Percentiles rank a stretch among this genome's conserved stretches.
Conservation (phyloP, 2,888 invertebrate species). For the Epistrophe grossulariae region DNA sequence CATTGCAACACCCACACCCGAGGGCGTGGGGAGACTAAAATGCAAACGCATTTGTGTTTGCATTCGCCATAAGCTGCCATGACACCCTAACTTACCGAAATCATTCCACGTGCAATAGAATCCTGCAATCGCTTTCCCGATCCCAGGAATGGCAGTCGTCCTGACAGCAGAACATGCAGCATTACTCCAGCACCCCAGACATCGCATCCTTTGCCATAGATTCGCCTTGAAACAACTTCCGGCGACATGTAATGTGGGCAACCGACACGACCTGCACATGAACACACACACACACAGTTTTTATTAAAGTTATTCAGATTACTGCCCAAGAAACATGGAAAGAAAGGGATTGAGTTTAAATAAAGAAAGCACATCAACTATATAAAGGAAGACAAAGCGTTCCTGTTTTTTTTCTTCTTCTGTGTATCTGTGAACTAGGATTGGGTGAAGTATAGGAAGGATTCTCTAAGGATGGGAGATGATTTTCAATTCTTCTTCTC, state of each 20-base stretch:
- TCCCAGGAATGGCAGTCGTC: slow-evolving; percentile 97
- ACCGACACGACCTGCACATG: slow-evolving; percentile 92
- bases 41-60: slow-evolving; percentile 45
- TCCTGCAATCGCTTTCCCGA: slow-evolving; percentile 96
- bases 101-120: slow-evolving; percentile 93
- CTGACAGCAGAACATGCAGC: slow-evolving; percentile 96
- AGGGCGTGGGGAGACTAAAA: background rate
- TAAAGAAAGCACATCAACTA: slow-evolving; percentile 67
- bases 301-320: slow-evolving; percentile 60
- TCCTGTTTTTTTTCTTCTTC: slow-evolving; percentile 36
- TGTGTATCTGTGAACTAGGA: slow-evolving; percentile 8
- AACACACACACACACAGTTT: slow-evolving; percentile 44
- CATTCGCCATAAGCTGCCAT: background rate
- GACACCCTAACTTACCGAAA: slow-evolving; percentile 87
- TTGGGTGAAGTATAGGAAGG: slow-evolving; percentile 13
- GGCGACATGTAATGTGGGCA: slow-evolving; percentile 99
- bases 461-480: slow-evolving; percentile 33
- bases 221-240: slow-evolving; percentile 95
- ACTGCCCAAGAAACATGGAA: slow-evolving; percentile 65
- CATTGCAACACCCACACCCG: slow-evolving; percentile 16
- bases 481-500: slow-evolving; percentile 70
- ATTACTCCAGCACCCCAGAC: slow-evolving; percentile 99
- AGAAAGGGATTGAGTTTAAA: slow-evolving; percentile 72
- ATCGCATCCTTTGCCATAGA: slow-evolving; percentile 97
- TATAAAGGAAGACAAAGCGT: slow-evolving; percentile 68